These are phyloP conservation scores for Benthosema pterotum DNA, from an alignment of 2,797 vertebrate genomes.

Conservation along the genomic window DNA sequence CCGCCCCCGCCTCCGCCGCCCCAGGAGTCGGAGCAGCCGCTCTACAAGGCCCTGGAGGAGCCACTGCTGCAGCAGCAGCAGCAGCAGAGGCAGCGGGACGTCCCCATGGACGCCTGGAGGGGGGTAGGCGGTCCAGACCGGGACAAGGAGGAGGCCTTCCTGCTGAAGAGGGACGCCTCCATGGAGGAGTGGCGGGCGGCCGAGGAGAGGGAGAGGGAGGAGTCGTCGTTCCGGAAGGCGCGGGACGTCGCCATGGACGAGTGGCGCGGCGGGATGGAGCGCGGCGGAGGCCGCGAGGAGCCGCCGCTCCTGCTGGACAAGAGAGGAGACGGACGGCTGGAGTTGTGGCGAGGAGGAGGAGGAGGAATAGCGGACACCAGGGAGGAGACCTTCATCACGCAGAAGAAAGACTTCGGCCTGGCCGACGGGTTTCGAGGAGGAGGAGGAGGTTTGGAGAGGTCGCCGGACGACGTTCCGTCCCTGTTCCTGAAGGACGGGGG, in stretches of 20 bases:
- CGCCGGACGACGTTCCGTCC: conserved; percentile 67
- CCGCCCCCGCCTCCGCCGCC: conserved; percentile 80
- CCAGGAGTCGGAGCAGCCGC: conserved; percentile 84
- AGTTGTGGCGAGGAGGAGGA: conserved; percentile 62
- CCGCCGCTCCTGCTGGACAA: conserved; percentile 62
- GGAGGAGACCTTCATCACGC: conserved; percentile 75
- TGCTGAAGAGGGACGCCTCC: conserved; percentile 65
- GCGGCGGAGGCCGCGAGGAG: conserved; percentile 66
- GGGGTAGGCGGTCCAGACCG: conserved; percentile 55
- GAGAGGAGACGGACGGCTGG: conserved; percentile 66
- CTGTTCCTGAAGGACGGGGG: conserved; percentile 73
- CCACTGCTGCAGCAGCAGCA: conserved; percentile 73
- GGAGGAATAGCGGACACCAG: conserved; percentile 59
- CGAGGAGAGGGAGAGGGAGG: conserved; percentile 54
- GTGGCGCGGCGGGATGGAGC: conserved; percentile 60
- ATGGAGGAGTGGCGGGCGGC: conserved; percentile 69
- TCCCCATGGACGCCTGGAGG: conserved; percentile 60
- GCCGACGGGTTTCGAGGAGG: conserved; percentile 75
- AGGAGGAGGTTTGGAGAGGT: conserved; percentile 58
- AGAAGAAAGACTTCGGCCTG: conserved; percentile 70
- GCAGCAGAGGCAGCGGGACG: conserved; percentile 69
- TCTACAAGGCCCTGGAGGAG: conserved; percentile 92
- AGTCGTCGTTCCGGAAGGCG: conserved; percentile 62
- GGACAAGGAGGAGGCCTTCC: conserved; percentile 68
- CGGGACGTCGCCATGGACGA: conserved; percentile 65